Evolutionary conservation across 2,113 vertebrate species (phyloP), one percentile per base, ranked within the genome.

Genomic region (Oenanthe melanoleuca): DNA sequence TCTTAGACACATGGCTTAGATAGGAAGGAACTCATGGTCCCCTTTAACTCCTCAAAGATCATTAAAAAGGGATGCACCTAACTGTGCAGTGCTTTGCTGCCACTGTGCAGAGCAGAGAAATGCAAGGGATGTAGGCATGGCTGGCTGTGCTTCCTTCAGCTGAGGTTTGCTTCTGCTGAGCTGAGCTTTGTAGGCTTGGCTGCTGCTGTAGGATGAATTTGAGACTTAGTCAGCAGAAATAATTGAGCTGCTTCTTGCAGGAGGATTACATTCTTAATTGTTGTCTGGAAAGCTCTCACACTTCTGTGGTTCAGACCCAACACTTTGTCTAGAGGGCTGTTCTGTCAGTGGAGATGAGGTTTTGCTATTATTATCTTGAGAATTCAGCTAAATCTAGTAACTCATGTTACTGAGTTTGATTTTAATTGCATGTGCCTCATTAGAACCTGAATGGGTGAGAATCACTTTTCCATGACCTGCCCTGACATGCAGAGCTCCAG

Each of bases 161-260:
- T 64, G 14, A 64, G 47, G 6, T 79, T 93, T 88, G 53, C 49
- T 80, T 66, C 71, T 83, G 79, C 67, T 66, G 63, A 94, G 45
- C 40, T 89, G 87, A 92, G 59, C 63, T 75, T 75, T 82, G 55
- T 49, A 23, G 65, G 45, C 66, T 95, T 89, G 88, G 66, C 90
- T 90, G 60, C 60, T 86, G 85, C 79, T 83, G 1, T 24, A 63
- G 61, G 50, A 57, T 69, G 63, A 55, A 73, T 88, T 19, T 81
- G 78, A 55, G 89, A 42, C 63, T 75, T 60, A 34, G 38, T 87
- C 78, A 92, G 94, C 86, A 92, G 53, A 86, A 93, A 92, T 65
- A 84, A 91, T 19, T 21, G 49, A 85, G 56, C 22, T 81, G 16
- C 83, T 77, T 90, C 86, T 87, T 84, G 73, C 77, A 92, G 87